Conservation (phyloP, 2,113 vertebrate genomes). For the Paratilapia polleni region DNA sequence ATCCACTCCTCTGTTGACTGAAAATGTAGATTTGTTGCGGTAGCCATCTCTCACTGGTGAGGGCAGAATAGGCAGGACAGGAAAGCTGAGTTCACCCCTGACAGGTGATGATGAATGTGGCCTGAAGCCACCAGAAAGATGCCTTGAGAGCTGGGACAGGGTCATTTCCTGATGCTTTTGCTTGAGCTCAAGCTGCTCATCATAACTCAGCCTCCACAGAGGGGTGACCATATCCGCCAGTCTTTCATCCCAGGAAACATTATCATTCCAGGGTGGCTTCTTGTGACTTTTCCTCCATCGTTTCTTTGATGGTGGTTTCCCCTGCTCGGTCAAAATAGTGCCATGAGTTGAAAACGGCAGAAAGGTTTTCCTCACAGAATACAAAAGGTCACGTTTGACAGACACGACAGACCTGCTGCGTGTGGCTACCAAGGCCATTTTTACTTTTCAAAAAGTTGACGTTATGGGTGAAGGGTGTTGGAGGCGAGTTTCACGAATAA, state of each 20-base stretch:
- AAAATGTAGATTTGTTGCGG: conserved; percentile 89
- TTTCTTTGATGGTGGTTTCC: conserved; percentile 14
- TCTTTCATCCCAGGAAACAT: conserved; percentile 77
- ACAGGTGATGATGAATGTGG: conserved; percentile 12
- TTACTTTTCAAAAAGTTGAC: not conserved
- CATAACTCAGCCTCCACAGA: conserved; percentile 86
- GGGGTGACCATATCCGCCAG: conserved; percentile 81
- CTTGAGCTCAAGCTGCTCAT: conserved; percentile 87
- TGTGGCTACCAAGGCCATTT: conserved; percentile 32
- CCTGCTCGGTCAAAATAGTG: not conserved
- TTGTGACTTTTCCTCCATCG: conserved; percentile 14
- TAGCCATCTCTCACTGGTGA: conserved; percentile 84
- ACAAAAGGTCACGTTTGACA: not conserved
- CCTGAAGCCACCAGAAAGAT: conserved; percentile 51
- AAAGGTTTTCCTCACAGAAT: not conserved
- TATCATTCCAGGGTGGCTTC: not conserved
- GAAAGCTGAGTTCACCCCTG: conserved; percentile 68
- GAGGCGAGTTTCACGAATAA: not conserved
- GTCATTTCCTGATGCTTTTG: conserved; percentile 79
- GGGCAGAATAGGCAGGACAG: conserved; percentile 80
- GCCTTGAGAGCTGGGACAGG: conserved; percentile 72
- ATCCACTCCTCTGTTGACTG: conserved; percentile 85
- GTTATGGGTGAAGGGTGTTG: not conserved
- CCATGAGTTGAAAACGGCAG: conserved; percentile 23
- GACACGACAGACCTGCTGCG: conserved; percentile 12